Conservation (phyloP, 2,888 invertebrate genomes). For the Labia minor region DNA sequence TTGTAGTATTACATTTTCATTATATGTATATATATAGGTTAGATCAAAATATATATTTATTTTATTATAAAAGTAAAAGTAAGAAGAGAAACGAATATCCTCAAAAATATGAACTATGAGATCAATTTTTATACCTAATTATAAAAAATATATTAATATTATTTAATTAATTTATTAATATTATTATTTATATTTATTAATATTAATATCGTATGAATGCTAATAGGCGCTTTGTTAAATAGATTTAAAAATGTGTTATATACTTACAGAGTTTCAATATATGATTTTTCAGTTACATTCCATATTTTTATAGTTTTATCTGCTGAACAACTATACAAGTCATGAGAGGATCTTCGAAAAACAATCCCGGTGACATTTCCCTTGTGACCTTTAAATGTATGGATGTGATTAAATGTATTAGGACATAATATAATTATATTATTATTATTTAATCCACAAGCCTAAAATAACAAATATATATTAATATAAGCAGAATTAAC, state of each 20-base stretch:
- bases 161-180: too few relatives aligned
- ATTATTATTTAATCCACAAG: conserved; percentile 55
- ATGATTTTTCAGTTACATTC: conserved; percentile 92
- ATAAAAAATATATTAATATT: too few relatives aligned
- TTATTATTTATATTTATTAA: not conserved
- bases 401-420: conserved; percentile 58
- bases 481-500: conserved; percentile 15
- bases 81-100: not conserved
- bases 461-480: conserved; percentile 36
- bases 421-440: conserved; percentile 78
- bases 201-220: too few relatives aligned
- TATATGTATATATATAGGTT: not conserved
- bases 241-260: conserved; percentile 18
- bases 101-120: not conserved
- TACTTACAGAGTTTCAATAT: conserved; percentile 76
- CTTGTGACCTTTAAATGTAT: conserved; percentile 71
- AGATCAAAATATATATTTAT: not conserved
- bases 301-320: conserved; percentile 46
- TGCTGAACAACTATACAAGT: conserved; percentile 54
- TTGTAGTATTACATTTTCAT: not conserved
- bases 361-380: conserved; percentile 62
- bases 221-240: too few relatives aligned
- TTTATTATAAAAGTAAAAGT: too few relatives aligned
- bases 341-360: conserved; percentile 76
- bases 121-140: too few relatives aligned